Percentiles rank a stretch among this genome's conserved stretches.
phyloP scores from a whole-genome alignment of 1,140 invertebrate species.

The Drosophila subpulchrella region DNA sequence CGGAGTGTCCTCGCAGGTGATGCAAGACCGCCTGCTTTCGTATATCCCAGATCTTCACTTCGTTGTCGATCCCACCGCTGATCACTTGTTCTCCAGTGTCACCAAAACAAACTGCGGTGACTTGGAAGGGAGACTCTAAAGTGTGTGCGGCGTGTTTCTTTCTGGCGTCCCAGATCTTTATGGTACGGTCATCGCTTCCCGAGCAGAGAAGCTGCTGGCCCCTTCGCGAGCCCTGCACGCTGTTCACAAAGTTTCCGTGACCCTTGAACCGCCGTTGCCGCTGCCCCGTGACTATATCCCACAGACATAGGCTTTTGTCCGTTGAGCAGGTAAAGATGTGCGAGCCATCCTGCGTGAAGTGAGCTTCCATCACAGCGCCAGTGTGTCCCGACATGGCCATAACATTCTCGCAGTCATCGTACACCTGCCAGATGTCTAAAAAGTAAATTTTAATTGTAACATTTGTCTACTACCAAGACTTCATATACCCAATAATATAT shows the following conservation, averaged over 20 bases:
- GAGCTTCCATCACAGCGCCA: conserved; percentile 98
- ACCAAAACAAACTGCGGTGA: conserved; percentile 97
- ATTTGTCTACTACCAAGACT: not conserved
- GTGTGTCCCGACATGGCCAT: conserved; percentile 96
- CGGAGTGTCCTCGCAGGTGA: conserved; percentile 93
- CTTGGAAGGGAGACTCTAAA: conserved; percentile 93
- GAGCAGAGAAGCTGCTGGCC: conserved; percentile 96
- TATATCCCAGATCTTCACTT: conserved; percentile 99
- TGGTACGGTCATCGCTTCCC: conserved; percentile 97
- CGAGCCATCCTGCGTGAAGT: conserved; percentile 97
- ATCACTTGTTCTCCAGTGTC: conserved; percentile 97
- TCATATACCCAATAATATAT: too few species aligned
- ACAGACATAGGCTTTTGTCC: conserved; percentile 97
- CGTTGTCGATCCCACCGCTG: conserved; percentile 98
- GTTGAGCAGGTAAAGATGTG: conserved; percentile 96
- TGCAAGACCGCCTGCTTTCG: conserved; percentile 95
- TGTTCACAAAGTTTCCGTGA: conserved; percentile 95
- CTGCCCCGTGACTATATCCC: conserved; percentile 95
- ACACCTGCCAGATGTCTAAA: conserved; percentile 98
- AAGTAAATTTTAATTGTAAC: conserved; percentile 26
- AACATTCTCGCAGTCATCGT: conserved; percentile 99
- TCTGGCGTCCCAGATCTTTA: conserved; percentile 95
- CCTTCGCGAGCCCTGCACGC: conserved; percentile 91
- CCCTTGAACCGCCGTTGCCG: conserved; percentile 97
- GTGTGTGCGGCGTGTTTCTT: conserved; percentile 91